These are phyloP conservation scores for Drosophila navojoa DNA, from an alignment of 1,140 invertebrate genomes.

Conservation along the genomic window DNA sequence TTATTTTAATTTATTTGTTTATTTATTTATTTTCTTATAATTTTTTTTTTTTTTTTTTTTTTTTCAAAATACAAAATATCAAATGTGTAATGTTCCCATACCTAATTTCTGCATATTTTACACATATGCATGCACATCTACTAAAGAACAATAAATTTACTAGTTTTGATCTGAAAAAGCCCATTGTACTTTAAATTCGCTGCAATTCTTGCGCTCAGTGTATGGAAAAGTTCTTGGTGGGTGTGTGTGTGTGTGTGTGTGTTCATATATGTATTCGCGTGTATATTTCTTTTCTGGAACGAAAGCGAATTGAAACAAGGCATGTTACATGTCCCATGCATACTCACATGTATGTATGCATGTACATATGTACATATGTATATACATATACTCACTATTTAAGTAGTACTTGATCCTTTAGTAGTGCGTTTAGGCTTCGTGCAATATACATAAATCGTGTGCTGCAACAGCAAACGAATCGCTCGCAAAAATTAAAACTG, in stretches of 20 bases:
- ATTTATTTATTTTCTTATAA: too few species aligned
- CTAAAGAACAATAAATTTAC: neutral
- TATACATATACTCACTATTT: neutral
- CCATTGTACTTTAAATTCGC: neutral
- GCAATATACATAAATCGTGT: conserved; percentile 10
- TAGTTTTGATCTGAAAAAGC: neutral
- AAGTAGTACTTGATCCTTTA: conserved; percentile 18
- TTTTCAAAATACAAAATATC: too few species aligned
- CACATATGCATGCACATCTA: too few species aligned
- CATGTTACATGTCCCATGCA: neutral
- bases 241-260: neutral
- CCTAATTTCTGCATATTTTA: too few species aligned
- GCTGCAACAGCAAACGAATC: conserved; percentile 47
- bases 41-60: too few species aligned
- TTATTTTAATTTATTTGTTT: too few species aligned
- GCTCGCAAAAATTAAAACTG: conserved; percentile 64
- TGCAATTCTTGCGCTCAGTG: neutral
- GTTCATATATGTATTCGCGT: neutral
- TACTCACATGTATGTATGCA: neutral
- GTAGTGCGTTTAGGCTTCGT: neutral
- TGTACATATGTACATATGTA: neutral
- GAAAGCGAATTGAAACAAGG: neutral
- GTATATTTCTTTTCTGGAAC: neutral
- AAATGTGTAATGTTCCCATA: too few species aligned
- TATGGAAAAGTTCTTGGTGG: neutral